These are phyloP conservation scores for Thereva nobilitata DNA, from an alignment of 2,888 invertebrate genomes.

Conservation along the genomic window DNA sequence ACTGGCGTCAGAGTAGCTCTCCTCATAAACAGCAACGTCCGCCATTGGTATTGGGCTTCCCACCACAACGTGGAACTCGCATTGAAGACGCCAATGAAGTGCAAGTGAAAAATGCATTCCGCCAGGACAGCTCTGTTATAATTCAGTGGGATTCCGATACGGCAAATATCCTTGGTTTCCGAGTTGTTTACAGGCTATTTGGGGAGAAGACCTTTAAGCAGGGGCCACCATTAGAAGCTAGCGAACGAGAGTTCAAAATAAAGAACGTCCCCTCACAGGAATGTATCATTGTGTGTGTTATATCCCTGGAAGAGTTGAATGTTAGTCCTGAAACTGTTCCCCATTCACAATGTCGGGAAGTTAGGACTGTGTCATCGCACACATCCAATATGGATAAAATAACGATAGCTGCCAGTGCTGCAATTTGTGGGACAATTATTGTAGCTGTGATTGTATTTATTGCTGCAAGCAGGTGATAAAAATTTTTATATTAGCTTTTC, in stretches of 20 bases:
- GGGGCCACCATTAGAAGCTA: conserved; percentile 85
- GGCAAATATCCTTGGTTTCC: conserved; percentile 83
- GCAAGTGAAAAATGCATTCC: conserved; percentile 80
- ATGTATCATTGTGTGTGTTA: conserved; percentile 91
- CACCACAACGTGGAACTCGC: conserved; percentile 68
- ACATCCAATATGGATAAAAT: conserved; percentile 93
- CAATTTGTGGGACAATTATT: conserved; percentile 89
- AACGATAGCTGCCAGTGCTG: conserved; percentile 90
- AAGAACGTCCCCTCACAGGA: conserved; percentile 92
- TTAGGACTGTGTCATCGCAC: conserved; percentile 80
- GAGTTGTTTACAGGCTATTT: conserved; percentile 86
- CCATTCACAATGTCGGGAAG: conserved; percentile 84
- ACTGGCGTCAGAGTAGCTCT: conserved; percentile 49
- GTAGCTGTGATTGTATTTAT: conserved; percentile 89
- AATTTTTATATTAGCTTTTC: conserved; percentile 17
- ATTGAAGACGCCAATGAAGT: conserved; percentile 74
- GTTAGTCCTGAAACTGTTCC: conserved; percentile 87
- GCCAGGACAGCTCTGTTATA: conserved; percentile 82
- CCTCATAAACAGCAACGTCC: conserved; percentile 64
- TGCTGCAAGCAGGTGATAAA: conserved; percentile 70
- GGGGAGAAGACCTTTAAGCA: conserved; percentile 89
- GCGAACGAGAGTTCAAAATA: conserved; percentile 89
- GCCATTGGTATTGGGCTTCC: conserved; percentile 72
- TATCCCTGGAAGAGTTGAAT: conserved; percentile 84
- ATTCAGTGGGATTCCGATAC: conserved; percentile 92